Evolutionary conservation across 2,113 vertebrate genomes (phyloP), one percentile per base, ranked within the genome.

Genomic region (Gymnocephalus cernua): DNA sequence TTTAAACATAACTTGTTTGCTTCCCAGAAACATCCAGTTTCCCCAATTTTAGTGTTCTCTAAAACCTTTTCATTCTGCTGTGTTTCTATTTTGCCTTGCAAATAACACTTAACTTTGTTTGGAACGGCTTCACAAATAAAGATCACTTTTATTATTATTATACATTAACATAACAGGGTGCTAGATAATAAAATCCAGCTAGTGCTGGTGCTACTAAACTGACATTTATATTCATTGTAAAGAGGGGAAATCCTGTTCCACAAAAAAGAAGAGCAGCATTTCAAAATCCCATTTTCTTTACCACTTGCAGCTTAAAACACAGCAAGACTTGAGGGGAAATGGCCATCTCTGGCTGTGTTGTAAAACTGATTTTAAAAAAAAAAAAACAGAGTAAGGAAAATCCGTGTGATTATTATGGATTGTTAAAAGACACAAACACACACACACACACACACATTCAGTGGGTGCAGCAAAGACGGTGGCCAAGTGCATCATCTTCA

Each of bases 301-400:
- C 72, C 81, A 78, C 83, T 82, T 84, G 84, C 90, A 84, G 87
- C 80, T 89, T 67, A 64, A 32, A 16, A 85, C 79, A 77, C 90
- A 88, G 88, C 88, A 69, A 79, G 84, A 77, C 69, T 66, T 32
- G 57, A 74, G 76, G 85, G 47, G 70, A 56, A 84, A 74, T 58
- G 29, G 54, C 72, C 79, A 80, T 88, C 83, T 77, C 86, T 73
- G 63, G 57, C 77, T 80, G 76, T 71, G 82, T 53, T 82, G 54
- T 74, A 74, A 88, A 86, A 86, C 58, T 78, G 80, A 92, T 84
- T 32, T 32, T 1, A 69, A 57, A 67, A 88, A 79, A 73, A 25
- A 66, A 54, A 63, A 61, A 41, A 74, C n/a, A 73, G 27, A 77
- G 66, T 62, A 38, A 65, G 61, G 53, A 81, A 77, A 72, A 86